Conservation (phyloP, 2,888 invertebrate genomes). For the Drosophila macrothrix region DNA sequence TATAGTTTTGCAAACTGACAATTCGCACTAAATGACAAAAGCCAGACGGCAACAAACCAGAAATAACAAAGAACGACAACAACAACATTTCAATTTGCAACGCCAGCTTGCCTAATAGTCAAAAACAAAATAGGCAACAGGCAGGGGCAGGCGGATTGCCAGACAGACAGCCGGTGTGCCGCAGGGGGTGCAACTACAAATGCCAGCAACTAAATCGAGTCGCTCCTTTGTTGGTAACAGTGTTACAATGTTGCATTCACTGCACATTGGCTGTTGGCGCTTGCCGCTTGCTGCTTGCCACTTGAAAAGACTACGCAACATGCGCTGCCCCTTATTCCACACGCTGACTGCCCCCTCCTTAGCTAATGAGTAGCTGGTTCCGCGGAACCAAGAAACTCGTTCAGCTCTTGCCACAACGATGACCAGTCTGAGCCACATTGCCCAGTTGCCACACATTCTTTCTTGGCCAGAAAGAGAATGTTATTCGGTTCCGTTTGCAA, state of each 20-base stretch:
- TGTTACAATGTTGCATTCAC: conserved; percentile 42
- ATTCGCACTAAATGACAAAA: conserved; percentile 68
- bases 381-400: conserved; percentile 77
- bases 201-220: conserved; percentile 52
- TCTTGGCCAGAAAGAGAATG: conserved; percentile 63
- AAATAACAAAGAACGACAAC: conserved; percentile 30
- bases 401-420: conserved; percentile 49
- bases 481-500: conserved; percentile 66
- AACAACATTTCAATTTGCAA: conserved; percentile 65
- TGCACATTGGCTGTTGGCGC: conserved; percentile 60
- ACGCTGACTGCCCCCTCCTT: background rate
- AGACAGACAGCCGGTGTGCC: background rate
- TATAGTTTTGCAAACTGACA: conserved; percentile 44
- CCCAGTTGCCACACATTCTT: conserved; percentile 73
- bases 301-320: conserved; percentile 67
- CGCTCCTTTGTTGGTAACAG: conserved; percentile 11
- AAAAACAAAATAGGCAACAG: conserved; percentile 13
- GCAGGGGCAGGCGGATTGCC: conserved; percentile 14
- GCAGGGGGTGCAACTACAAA: conserved; percentile 5
- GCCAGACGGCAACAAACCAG: conserved; percentile 44
- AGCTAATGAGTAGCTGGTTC: conserved; percentile 67
- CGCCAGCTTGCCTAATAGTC: conserved; percentile 50
- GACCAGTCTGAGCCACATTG: conserved; percentile 12
- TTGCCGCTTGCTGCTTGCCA: conserved; percentile 57
- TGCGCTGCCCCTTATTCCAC: background rate